Percentiles rank a stretch among this genome's conserved stretches.
These are phyloP conservation scores for Sebastes minor DNA, from an alignment of 2,797 vertebrate genomes.

Conservation along the genomic window DNA sequence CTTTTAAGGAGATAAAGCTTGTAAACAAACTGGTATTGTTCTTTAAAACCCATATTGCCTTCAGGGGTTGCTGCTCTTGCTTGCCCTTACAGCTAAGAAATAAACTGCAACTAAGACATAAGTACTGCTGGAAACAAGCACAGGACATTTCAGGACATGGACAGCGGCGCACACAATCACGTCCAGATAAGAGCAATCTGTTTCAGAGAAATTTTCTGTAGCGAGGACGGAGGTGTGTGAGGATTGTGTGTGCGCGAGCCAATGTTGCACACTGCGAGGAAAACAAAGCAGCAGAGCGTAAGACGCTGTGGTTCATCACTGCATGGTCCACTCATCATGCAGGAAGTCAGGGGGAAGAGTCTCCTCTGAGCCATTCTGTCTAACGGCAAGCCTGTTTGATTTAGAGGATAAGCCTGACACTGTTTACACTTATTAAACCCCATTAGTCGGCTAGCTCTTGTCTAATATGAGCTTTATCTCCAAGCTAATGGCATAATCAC, in stretches of 20 bases:
- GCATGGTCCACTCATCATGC: slow-evolving; percentile 59
- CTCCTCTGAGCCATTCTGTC: slow-evolving; percentile 39
- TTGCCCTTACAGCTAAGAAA: not conserved
- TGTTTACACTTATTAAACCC: slow-evolving; percentile 45
- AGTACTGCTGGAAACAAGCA: not conserved
- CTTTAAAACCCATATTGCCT: not conserved
- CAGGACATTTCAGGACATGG: slow-evolving; percentile 1
- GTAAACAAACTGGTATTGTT: not conserved
- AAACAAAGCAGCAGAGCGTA: slow-evolving; percentile 64
- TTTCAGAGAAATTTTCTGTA: not conserved
- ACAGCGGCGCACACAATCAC: not conserved
- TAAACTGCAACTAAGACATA: not conserved
- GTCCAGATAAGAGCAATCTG: slow-evolving; percentile 9
- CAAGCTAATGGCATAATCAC: slow-evolving; percentile 11
- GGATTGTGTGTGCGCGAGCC: slow-evolving; percentile 30
- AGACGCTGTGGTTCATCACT: slow-evolving; percentile 61
- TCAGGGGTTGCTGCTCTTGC: not conserved
- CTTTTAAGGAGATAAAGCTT: not conserved
- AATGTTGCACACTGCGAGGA: slow-evolving; percentile 47
- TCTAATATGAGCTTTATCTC: slow-evolving; percentile 25
- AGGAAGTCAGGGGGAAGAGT: slow-evolving; percentile 44
- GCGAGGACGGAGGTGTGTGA: slow-evolving; percentile 28
- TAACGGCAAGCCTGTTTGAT: slow-evolving; percentile 37
- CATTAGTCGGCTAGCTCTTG: slow-evolving; percentile 29
- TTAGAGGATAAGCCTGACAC: slow-evolving; percentile 15